phyloP scores from a whole-genome alignment of 2,797 vertebrate genomes.

The Karalla daura region DNA sequence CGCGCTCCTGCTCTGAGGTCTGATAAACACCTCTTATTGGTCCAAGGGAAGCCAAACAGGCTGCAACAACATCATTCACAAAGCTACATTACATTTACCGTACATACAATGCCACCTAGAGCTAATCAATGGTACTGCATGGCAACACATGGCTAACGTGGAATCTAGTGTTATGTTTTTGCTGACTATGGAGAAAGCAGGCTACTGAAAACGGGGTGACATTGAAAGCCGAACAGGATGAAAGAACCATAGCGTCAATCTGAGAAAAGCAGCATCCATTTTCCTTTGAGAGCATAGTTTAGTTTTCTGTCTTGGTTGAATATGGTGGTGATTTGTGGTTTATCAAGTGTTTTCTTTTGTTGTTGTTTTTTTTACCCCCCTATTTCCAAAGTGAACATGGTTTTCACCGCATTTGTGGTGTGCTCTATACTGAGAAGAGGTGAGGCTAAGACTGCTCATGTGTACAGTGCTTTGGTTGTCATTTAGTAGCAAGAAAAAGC shows the following conservation, averaged over 20 bases:
- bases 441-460: constrained; percentile 27
- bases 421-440: constrained; percentile 13
- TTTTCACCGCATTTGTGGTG: constrained; percentile 17
- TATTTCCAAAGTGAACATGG: constrained; percentile 9
- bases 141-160: constrained; percentile 69
- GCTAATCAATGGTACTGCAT: constrained; percentile 77
- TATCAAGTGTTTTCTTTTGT: constrained; percentile 10
- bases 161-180: constrained; percentile 60
- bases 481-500: constrained; percentile 5
- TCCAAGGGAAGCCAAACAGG: constrained; percentile 71
- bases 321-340: constrained; percentile 11
- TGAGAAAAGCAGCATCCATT: constrained; percentile 73
- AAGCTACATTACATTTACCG: constrained; percentile 82
- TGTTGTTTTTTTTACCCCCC: too few relatives aligned
- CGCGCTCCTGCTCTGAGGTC: constrained; percentile 43
- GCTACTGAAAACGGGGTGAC: constrained; percentile 65
- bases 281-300: constrained; percentile 56
- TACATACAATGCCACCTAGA: constrained; percentile 81
- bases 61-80: constrained; percentile 81
- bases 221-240: constrained; percentile 73
- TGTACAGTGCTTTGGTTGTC: constrained; percentile 22
- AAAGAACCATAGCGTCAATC: constrained; percentile 69
- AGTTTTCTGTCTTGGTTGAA: constrained; percentile 9
- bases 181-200: constrained; percentile 67
- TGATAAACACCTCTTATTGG: constrained; percentile 47